phyloP scores from a whole-genome alignment of 2,888 invertebrate genomes.

The Dicyrtomina minuta region DNA sequence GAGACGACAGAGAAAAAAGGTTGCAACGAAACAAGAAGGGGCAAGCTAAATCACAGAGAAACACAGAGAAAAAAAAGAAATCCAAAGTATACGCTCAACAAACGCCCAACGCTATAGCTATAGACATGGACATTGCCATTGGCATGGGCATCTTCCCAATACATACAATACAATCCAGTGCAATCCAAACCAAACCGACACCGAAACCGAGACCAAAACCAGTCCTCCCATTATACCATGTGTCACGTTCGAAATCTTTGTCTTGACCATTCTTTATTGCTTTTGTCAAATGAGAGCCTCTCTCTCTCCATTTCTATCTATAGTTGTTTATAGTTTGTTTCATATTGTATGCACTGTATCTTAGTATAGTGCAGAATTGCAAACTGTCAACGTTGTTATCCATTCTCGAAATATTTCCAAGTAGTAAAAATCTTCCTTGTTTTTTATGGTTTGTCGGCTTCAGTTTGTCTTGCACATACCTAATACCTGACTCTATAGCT shows the following conservation, averaged over 20 bases:
- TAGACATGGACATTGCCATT: too few species aligned
- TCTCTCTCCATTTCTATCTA: not conserved
- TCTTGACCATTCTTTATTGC: constrained; percentile 21
- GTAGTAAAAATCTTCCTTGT: too few species aligned
- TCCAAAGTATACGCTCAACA: too few species aligned
- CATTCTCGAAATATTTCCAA: too few species aligned
- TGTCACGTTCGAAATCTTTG: constrained; percentile 26
- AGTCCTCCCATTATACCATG: constrained; percentile 16
- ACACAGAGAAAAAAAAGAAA: not conserved
- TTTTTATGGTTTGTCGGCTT: too few species aligned
- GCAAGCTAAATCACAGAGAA: not conserved
- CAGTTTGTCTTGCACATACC: too few species aligned
- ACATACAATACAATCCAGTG: too few species aligned
- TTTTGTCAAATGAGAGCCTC: not conserved
- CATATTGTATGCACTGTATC: not conserved
- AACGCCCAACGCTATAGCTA: too few species aligned
- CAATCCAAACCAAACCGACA: not conserved
- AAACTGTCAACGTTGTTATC: too few species aligned
- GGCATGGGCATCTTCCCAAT: too few species aligned
- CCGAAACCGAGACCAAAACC: not conserved
- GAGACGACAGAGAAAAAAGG: not conserved
- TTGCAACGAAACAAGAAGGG: not conserved
- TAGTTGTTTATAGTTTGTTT: not conserved
- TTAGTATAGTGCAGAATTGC: too few species aligned
- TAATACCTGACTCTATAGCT: too few species aligned